Percentiles rank a stretch among this genome's conserved stretches.
Evolutionary conservation across 1,140 invertebrate genomes (phyloP).

Genomic region (Leptopilina clavipes): DNA sequence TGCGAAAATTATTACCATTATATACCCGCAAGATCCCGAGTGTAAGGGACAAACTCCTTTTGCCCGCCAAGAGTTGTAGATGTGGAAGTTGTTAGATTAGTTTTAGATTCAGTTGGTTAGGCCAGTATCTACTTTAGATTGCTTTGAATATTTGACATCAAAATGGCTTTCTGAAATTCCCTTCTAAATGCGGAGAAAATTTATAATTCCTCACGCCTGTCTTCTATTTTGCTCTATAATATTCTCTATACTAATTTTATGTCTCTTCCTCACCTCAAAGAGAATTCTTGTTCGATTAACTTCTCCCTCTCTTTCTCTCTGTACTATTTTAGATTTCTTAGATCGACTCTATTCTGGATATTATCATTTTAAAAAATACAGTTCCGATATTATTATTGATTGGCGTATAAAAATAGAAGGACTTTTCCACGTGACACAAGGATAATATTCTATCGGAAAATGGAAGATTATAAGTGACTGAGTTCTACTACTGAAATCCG

Average conservation of each 20-base stretch:
- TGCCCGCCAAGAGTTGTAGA: constrained; percentile 42
- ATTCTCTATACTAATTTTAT: background rate
- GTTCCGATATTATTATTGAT: no score
- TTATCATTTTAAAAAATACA: no score
- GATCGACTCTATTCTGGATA: no score
- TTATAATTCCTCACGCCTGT: background rate
- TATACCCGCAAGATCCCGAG: constrained; percentile 46
- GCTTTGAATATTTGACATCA: constrained; percentile 60
- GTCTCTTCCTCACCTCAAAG: background rate
- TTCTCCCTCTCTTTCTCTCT: background rate
- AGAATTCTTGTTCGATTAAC: background rate
- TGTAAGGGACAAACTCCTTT: constrained; percentile 45
- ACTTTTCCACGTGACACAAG: no score
- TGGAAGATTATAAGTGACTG: no score
- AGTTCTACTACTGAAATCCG: no score
- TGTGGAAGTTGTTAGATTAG: constrained; percentile 63
- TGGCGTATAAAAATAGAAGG: no score
- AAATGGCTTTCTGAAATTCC: constrained; percentile 22
- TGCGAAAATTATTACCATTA: constrained; percentile 62
- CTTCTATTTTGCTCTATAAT: background rate
- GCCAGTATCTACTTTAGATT: constrained; percentile 56
- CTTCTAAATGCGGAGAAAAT: background rate
- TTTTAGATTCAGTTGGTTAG: constrained; percentile 58
- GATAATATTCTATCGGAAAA: no score
- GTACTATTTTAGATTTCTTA: no score